A percentile compares a stretch with the other conserved stretches of the same genome.
Evolutionary conservation across 2,113 vertebrate genomes (phyloP).

Genomic region (Oxyruncus cristatus): DNA sequence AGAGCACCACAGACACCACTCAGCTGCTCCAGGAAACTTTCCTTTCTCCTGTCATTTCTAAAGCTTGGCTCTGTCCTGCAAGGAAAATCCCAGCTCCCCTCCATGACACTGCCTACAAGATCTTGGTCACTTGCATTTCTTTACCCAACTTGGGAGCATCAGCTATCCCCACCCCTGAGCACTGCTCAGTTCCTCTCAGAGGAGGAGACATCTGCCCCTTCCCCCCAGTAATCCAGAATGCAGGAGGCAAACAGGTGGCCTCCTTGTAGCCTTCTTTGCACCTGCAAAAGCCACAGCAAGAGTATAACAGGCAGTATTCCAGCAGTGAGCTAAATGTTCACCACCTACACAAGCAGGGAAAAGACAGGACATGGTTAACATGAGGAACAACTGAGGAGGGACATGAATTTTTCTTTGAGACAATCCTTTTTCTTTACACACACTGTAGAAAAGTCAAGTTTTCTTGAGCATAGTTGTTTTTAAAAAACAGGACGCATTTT

Average conservation of each 20-base stretch:
- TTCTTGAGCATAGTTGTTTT: not conserved
- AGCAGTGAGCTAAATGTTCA: not conserved
- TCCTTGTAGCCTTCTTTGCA: not conserved
- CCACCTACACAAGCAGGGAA: not conserved
- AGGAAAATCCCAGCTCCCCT: not conserved
- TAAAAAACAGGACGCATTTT: not conserved
- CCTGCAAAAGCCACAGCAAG: not conserved
- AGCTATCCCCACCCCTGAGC: not conserved
- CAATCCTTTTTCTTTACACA: not conserved
- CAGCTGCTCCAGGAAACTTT: not conserved
- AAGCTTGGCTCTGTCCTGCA: not conserved
- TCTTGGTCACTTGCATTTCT: not conserved
- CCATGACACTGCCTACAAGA: not conserved
- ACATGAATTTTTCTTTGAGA: not conserved
- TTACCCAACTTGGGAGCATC: not conserved
- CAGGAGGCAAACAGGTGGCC: fast-evolving
- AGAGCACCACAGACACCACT: not conserved
- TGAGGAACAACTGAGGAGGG: not conserved
- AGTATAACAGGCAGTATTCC: not conserved
- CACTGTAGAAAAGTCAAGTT: not conserved
- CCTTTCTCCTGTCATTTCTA: not conserved
- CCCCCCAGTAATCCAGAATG: not conserved
- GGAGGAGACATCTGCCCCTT: not conserved
- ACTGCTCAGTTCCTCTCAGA: not conserved
- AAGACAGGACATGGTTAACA: not conserved